These are phyloP conservation scores for Punctoribates punctum DNA, from an alignment of 2,888 invertebrate genomes.

Conservation along the genomic window DNA sequence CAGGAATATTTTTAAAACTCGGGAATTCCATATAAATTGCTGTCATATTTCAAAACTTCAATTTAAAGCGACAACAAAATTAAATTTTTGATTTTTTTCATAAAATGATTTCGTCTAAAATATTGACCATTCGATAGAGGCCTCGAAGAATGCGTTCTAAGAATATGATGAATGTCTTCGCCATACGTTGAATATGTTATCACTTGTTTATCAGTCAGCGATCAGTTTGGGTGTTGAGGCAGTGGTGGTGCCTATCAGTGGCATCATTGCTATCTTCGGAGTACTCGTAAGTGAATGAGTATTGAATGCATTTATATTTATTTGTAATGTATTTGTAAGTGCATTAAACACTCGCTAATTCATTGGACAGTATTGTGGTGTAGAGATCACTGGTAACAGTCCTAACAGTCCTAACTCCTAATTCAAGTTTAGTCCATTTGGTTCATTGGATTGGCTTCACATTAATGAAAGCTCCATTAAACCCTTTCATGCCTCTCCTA, in stretches of 20 bases:
- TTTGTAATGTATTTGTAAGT: slow-evolving; percentile 17
- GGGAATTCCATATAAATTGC: not conserved
- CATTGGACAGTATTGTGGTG: slow-evolving; percentile 17
- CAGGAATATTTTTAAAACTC: not conserved
- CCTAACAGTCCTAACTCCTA: too few relatives aligned
- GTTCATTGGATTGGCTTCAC: slow-evolving; percentile 17
- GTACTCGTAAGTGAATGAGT: not conserved
- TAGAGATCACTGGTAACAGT: too few relatives aligned
- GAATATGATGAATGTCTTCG: not conserved
- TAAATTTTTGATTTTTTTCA: not conserved
- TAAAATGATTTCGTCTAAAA: too few relatives aligned
- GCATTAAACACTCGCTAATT: slow-evolving; percentile 24
- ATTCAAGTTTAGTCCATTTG: slow-evolving; percentile 15
- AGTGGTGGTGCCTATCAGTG: not conserved
- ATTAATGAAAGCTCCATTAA: slow-evolving; percentile 25
- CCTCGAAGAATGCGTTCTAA: not conserved
- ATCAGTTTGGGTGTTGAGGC: not conserved
- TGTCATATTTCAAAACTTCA: not conserved
- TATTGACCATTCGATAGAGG: too few relatives aligned
- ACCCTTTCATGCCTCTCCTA: not conserved
- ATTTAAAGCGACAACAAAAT: not conserved
- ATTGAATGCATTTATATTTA: not conserved
- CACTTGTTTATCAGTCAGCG: not conserved
- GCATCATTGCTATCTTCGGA: not conserved
- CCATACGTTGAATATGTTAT: not conserved